Evolutionary conservation across 2,888 invertebrate species (phyloP), one percentile per base, ranked within the genome.

Genomic region (Drosophila bunnanda): DNA sequence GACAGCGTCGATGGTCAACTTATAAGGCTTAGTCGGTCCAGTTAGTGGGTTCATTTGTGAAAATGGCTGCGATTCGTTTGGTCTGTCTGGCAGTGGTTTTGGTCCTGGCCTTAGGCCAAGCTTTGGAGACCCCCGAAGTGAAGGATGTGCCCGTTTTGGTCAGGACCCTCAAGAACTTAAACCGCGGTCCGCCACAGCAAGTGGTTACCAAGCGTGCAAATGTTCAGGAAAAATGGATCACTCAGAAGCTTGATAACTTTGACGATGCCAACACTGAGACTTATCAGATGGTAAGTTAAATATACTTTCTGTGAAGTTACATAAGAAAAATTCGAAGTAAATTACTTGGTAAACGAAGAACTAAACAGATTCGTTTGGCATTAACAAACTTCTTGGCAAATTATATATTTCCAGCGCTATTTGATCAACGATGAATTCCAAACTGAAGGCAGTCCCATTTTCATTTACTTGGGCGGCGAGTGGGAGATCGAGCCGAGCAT

Each of bases 391-490:
- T 12, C 46, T 10, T 12, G 12, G 6, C 2, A 17, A 17, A 28
- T 30, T 12, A 15, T 13, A 13, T 8, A 17, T 44, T 48, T 41
- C 1, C 20, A 91, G 91, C 93, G 94, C 8, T 94, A 93, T 81
- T 93, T 93, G 89, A 92, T 93, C 75, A 94, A 94, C 82, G 78
- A 91, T 50, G 92, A 93, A 50, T 93, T 93, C 44, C 91, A 89
- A 34, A 73, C 80, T 5, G 83, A 91, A 1, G 94, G 93, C 8
- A 94, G 93, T 9, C 95, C 96, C 0, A 93, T 95, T 8, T 94
- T 95, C 53, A 94, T 96, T 46, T 93, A 93, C 88, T 92, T 97
- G 58, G 97, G 97, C 0, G 91, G 91, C 12, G 97, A 97, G 92
- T 96, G 96, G 93, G 90, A 91, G 4, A 95, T 96, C 70, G 90